A percentile compares a stretch with the other conserved stretches of the same genome.
phyloP scores from a whole-genome alignment of 2,888 invertebrate species.

The Eupeodes latifasciatus region DNA sequence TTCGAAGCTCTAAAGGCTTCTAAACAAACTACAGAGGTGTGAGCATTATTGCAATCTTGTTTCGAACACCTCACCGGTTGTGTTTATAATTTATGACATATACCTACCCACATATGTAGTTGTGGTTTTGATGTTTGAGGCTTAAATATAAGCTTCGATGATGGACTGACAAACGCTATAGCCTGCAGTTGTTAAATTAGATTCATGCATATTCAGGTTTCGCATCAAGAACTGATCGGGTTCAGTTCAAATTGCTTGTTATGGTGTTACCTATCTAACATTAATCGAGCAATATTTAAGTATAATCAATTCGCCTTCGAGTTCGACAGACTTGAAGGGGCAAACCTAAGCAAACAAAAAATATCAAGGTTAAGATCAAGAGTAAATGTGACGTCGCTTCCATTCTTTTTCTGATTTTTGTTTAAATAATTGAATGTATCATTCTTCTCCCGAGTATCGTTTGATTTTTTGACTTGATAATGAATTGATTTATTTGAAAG shows the following conservation, averaged over 20 bases:
- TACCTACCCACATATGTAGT: no score
- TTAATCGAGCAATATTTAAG: not conserved
- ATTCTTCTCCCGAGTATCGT: not conserved
- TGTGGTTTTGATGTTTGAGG: conserved; percentile 5
- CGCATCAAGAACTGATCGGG: conserved; percentile 9
- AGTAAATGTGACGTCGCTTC: not conserved
- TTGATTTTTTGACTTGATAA: conserved; percentile 23
- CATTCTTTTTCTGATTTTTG: not conserved
- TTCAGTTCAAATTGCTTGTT: not conserved
- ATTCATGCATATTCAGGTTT: conserved; percentile 18
- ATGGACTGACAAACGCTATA: not conserved
- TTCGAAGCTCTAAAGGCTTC: not conserved
- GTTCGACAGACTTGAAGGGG: not conserved
- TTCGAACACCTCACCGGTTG: conserved; percentile 13
- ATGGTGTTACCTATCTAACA: conserved; percentile 10
- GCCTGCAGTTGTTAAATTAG: not conserved
- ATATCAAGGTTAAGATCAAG: conserved; percentile 34
- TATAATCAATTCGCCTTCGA: not conserved
- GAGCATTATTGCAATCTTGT: conserved; percentile 14
- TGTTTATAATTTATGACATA: conserved; percentile 14
- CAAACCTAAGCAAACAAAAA: not conserved
- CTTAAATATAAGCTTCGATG: not conserved
- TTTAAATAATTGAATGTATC: not conserved
- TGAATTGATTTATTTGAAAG: conserved; percentile 1
- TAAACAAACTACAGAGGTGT: not conserved